These are phyloP conservation scores for Diorhabda elongata DNA, from an alignment of 1,140 invertebrate genomes.

Conservation along the genomic window DNA sequence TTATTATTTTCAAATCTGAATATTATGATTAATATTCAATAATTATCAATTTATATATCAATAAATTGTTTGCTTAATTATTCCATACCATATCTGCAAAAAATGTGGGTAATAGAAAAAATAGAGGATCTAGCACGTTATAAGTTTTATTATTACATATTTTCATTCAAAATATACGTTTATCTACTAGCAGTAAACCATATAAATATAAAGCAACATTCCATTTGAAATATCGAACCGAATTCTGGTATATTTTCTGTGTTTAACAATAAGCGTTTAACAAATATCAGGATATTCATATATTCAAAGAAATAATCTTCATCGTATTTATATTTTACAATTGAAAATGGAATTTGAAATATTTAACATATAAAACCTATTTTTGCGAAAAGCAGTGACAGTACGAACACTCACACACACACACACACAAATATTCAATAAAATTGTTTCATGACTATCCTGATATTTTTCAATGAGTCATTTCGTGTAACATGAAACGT, in stretches of 20 bases:
- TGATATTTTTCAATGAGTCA: background rate
- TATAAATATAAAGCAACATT: background rate
- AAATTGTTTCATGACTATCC: background rate
- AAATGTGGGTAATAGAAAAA: slow-evolving; percentile 22
- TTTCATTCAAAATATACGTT: background rate
- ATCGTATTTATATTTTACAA: too few species aligned
- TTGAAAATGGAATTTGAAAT: too few species aligned
- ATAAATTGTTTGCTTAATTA: background rate
- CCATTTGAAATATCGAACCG: background rate
- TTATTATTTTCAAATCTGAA: background rate
- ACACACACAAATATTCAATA: background rate
- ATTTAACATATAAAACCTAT: too few species aligned
- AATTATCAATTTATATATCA: background rate
- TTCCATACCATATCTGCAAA: slow-evolving; percentile 23
- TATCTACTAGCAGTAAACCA: background rate
- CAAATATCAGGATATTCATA: too few species aligned
- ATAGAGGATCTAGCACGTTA: slow-evolving; percentile 2
- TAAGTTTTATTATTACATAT: background rate
- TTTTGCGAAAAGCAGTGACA: background rate
- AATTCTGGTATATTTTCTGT: background rate
- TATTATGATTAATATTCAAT: background rate
- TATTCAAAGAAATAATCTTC: too few species aligned
- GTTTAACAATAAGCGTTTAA: background rate
- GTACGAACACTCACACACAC: too few species aligned
- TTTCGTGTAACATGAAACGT: background rate